Evolutionary conservation across 2,888 invertebrate species (phyloP).

Genomic region (Anagyrus pseudococci): DNA sequence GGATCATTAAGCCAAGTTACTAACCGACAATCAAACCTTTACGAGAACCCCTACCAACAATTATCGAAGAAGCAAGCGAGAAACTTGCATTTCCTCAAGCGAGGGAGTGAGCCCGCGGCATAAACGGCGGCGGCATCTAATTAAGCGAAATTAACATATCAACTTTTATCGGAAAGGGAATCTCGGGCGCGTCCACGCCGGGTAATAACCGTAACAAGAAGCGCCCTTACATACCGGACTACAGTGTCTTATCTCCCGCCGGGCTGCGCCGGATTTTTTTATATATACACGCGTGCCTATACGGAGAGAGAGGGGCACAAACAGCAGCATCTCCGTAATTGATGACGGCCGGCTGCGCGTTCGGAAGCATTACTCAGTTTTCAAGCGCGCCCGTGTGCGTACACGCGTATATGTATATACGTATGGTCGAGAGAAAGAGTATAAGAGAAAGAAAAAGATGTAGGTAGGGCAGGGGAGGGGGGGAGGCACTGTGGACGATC

Average conservation of each 20-base stretch:
- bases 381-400: neutral
- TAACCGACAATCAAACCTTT: too few relatives aligned
- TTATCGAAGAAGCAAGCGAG: too few relatives aligned
- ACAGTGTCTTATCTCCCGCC: neutral
- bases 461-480: neutral
- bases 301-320: too few relatives aligned
- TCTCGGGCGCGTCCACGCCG: neutral
- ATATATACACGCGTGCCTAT: too few relatives aligned
- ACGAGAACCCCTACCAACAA: too few relatives aligned
- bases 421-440: neutral
- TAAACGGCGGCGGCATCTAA: conserved; percentile 2
- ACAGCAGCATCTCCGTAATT: too few relatives aligned
- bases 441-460: neutral
- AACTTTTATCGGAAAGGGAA: conserved; percentile 1
- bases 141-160: conserved; percentile 14
- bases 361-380: conserved; percentile 24
- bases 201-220: conserved; percentile 23
- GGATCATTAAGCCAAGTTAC: too few relatives aligned
- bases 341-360: conserved; percentile 5
- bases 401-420: neutral
- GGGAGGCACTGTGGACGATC: neutral
- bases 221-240: neutral
- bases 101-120: too few relatives aligned
- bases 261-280: too few relatives aligned
- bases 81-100: too few relatives aligned